These are phyloP conservation scores for Staurois parvus DNA, from an alignment of 2,797 vertebrate genomes.

Conservation along the genomic window DNA sequence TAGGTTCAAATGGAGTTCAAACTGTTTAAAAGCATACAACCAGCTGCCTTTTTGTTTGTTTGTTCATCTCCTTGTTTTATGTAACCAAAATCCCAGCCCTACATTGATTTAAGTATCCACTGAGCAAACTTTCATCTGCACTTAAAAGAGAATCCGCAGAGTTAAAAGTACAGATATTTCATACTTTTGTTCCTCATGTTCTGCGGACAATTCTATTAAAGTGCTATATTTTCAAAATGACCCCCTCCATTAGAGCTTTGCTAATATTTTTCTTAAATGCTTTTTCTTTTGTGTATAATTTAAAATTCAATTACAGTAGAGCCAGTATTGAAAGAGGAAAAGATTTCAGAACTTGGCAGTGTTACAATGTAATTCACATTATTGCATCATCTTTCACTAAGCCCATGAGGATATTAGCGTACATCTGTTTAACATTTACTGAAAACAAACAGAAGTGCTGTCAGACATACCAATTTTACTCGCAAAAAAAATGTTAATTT, in stretches of 20 bases:
- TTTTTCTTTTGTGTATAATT: constrained; percentile 41
- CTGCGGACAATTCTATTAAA: constrained; percentile 40
- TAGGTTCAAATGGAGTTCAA: constrained; percentile 62
- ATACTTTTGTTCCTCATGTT: not conserved
- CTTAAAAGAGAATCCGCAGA: constrained; percentile 27
- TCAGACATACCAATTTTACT: constrained; percentile 49
- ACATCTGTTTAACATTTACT: constrained; percentile 52
- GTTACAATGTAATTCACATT: constrained; percentile 29
- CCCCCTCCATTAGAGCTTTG: constrained; percentile 1
- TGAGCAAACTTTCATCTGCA: constrained; percentile 10
- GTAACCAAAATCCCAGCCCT: constrained; percentile 55
- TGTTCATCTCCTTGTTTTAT: constrained; percentile 48
- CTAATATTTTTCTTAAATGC: constrained; percentile 32
- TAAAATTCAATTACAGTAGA: constrained; percentile 32
- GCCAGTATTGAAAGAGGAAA: constrained; percentile 37
- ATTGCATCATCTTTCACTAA: constrained; percentile 49
- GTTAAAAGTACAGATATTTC: constrained; percentile 23
- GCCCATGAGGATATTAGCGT: not conserved
- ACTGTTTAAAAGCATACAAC: constrained; percentile 53
- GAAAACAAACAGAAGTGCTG: constrained; percentile 63
- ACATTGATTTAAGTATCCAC: constrained; percentile 42
- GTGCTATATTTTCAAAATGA: constrained; percentile 41
- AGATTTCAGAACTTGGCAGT: constrained; percentile 27
- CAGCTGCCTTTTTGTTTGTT: constrained; percentile 51
- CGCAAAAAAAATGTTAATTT: constrained; percentile 58